Evolutionary conservation across 2,888 invertebrate genomes (phyloP).

Genomic region (Subacronicta megacephala): DNA sequence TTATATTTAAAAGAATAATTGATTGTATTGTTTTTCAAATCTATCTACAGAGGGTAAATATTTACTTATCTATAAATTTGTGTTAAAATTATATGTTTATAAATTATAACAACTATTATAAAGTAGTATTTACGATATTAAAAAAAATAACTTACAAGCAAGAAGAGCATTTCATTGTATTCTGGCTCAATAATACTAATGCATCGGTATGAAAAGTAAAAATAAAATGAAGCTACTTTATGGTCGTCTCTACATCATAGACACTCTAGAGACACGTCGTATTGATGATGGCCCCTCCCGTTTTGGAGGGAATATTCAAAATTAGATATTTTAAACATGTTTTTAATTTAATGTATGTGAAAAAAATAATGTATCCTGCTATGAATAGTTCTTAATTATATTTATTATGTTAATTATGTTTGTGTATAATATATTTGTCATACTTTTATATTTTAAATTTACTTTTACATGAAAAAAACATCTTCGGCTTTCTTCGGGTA

Average conservation of each 20-base stretch:
- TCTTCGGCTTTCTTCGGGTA: constrained; percentile 75
- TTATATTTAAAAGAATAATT: no score
- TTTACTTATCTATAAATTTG: no score
- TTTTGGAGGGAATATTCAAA: constrained; percentile 82
- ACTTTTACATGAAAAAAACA: constrained; percentile 60
- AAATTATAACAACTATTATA: no score
- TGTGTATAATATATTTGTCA: background rate
- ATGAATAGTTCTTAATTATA: background rate
- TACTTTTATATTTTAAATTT: constrained; percentile 38
- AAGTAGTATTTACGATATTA: no score
- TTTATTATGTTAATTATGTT: background rate
- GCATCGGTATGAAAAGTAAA: constrained; percentile 28
- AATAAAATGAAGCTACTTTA: constrained; percentile 55
- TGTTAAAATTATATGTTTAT: no score
- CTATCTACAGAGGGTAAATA: no score
- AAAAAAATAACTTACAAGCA: no score
- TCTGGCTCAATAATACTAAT: constrained; percentile 7
- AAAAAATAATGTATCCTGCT: background rate
- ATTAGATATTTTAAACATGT: constrained; percentile 12
- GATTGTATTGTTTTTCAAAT: no score
- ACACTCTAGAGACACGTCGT: constrained; percentile 83
- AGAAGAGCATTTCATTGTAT: no score
- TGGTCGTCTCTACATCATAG: constrained; percentile 71
- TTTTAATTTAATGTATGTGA: constrained; percentile 10
- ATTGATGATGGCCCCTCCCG: constrained; percentile 87